phyloP scores from a whole-genome alignment of 1,140 invertebrate species.

The Pogonomyrmex barbatus region DNA sequence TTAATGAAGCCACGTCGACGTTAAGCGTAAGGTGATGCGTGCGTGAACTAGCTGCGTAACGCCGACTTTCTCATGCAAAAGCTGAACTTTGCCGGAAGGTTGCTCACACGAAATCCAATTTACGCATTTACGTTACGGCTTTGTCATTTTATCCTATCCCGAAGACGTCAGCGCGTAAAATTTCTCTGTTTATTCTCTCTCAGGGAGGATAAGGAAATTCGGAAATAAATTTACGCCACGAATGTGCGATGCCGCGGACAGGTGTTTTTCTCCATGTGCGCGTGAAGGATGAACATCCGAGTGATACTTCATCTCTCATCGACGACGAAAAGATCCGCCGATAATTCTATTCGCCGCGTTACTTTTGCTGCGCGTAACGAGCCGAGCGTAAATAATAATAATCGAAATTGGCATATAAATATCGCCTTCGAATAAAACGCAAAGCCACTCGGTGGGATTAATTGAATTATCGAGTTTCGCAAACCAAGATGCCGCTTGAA shows the following conservation, averaged over 20 bases:
- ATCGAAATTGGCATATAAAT: constrained; percentile 31
- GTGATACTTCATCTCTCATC: background rate
- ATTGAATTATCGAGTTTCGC: constrained; percentile 75
- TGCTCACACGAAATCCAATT: constrained; percentile 37
- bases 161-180: constrained; percentile 12
- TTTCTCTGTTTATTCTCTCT: constrained; percentile 33
- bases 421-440: constrained; percentile 24
- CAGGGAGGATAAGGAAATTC: background rate
- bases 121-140: constrained; percentile 34
- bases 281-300: no score
- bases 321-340: background rate
- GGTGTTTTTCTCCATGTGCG: background rate
- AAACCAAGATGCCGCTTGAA: constrained; percentile 71
- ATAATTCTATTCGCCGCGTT: background rate
- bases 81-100: constrained; percentile 58
- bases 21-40: constrained; percentile 54
- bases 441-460: constrained; percentile 48
- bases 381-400: constrained; percentile 19
- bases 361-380: background rate
- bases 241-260: background rate
- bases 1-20: constrained; percentile 53
- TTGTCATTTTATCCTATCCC: constrained; percentile 29
- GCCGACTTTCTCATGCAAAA: constrained; percentile 56
- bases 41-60: constrained; percentile 44
- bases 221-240: constrained; percentile 25